Evolutionary conservation across 2,888 invertebrate genomes (phyloP).

Genomic region (Drosophila differens): DNA sequence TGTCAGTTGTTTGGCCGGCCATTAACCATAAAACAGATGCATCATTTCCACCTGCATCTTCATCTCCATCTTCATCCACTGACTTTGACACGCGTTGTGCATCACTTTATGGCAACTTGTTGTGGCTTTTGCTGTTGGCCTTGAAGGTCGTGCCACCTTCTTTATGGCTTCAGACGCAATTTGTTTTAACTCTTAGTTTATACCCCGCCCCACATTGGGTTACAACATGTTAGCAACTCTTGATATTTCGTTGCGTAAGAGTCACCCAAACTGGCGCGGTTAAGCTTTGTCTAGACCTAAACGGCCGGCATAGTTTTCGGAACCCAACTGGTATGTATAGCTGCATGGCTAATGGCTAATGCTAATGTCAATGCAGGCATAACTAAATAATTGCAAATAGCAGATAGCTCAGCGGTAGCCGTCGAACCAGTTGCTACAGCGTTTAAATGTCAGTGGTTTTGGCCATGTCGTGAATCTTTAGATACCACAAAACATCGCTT

Average conservation of each 20-base stretch:
- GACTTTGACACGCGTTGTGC: constrained; percentile 66
- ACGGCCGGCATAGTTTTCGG: constrained; percentile 57
- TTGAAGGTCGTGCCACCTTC: constrained; percentile 67
- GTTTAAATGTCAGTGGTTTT: constrained; percentile 77
- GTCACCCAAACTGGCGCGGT: constrained; percentile 45
- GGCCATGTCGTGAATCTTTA: constrained; percentile 60
- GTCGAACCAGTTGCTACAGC: constrained; percentile 68
- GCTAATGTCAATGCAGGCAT: constrained; percentile 83
- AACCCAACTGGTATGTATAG: constrained; percentile 29
- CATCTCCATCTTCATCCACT: constrained; percentile 37
- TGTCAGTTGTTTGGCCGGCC: constrained; percentile 57
- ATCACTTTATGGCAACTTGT: constrained; percentile 45
- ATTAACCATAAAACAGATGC: constrained; percentile 50
- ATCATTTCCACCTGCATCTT: constrained; percentile 13
- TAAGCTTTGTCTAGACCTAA: constrained; percentile 41
- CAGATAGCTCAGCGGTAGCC: constrained; percentile 48
- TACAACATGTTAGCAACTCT: constrained; percentile 37
- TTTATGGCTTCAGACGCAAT: constrained; percentile 63
- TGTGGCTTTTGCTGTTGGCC: constrained; percentile 53
- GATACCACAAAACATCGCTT: constrained; percentile 36
- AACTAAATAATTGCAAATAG: constrained; percentile 79
- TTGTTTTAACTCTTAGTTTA: constrained; percentile 42
- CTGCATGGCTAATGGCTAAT: constrained; percentile 71
- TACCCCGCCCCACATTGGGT: constrained; percentile 2
- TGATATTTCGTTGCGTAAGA: constrained; percentile 56